Conservation (phyloP, 2,888 invertebrate genomes). For the Rotaria macrura region DNA sequence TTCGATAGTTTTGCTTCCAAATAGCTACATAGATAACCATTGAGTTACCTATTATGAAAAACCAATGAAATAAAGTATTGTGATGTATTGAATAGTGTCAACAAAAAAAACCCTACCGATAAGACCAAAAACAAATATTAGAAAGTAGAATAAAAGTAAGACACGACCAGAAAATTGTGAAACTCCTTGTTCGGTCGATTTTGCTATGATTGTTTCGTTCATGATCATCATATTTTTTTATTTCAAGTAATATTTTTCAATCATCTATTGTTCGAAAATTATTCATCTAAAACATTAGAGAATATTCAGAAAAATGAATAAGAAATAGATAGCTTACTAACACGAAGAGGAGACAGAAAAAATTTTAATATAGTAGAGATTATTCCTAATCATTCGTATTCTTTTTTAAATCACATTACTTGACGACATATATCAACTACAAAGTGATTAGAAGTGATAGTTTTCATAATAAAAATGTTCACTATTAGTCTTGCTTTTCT, state of each 20-base stretch:
- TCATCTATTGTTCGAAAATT: too few species aligned
- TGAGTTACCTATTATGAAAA: slow-evolving; percentile 14
- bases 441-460: too few species aligned
- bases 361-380: too few species aligned
- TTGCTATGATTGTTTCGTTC: neutral
- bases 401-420: too few species aligned
- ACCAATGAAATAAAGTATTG: neutral
- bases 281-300: too few species aligned
- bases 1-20: slow-evolving; percentile 25
- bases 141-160: neutral
- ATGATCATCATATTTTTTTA: neutral
- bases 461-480: too few species aligned
- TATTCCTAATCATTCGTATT: too few species aligned
- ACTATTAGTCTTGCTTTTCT: too few species aligned
- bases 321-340: too few species aligned
- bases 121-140: neutral
- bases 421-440: too few species aligned
- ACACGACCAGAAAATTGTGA: neutral
- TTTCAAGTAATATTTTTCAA: neutral
- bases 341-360: too few species aligned
- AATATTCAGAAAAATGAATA: too few species aligned
- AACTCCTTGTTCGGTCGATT: neutral
- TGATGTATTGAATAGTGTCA: neutral
- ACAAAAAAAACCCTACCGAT: neutral
- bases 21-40: slow-evolving; percentile 30